These are phyloP conservation scores for Ligdia adustata DNA, from an alignment of 2,888 invertebrate species.

Conservation along the genomic window DNA sequence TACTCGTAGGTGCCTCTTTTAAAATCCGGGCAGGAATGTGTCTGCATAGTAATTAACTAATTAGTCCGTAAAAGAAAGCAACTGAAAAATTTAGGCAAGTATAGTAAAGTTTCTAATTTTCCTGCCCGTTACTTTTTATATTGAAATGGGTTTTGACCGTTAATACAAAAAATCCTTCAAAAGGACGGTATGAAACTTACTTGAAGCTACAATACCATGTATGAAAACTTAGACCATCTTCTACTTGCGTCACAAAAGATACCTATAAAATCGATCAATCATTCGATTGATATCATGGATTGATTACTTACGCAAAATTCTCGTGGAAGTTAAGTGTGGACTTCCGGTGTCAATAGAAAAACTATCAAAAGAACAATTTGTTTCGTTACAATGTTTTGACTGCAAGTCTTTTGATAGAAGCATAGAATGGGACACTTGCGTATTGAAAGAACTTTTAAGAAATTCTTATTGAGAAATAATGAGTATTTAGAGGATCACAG, in stretches of 20 bases:
- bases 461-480: slow-evolving; percentile 42
- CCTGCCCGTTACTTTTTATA: too few relatives aligned
- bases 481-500: slow-evolving; percentile 1
- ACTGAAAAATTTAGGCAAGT: too few relatives aligned
- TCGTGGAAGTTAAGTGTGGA: slow-evolving; percentile 51
- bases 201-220: too few relatives aligned
- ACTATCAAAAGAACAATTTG: slow-evolving; percentile 58
- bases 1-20: too few relatives aligned
- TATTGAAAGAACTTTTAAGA: slow-evolving; percentile 59
- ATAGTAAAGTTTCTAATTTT: too few relatives aligned
- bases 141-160: too few relatives aligned
- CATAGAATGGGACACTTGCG: slow-evolving; percentile 58
- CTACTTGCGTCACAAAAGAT: not conserved
- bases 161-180: not conserved
- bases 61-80: too few relatives aligned
- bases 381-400: slow-evolving; percentile 72
- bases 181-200: not conserved
- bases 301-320: slow-evolving; percentile 34
- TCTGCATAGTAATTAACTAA: too few relatives aligned
- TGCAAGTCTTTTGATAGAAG: slow-evolving; percentile 43
- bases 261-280: slow-evolving; percentile 32
- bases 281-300: slow-evolving; percentile 30
- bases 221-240: too few relatives aligned
- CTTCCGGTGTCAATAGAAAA: slow-evolving; percentile 57
- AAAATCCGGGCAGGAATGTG: too few relatives aligned